phyloP scores from a whole-genome alignment of 2,888 invertebrate species.

The Chalcosyrphus nemorum region DNA sequence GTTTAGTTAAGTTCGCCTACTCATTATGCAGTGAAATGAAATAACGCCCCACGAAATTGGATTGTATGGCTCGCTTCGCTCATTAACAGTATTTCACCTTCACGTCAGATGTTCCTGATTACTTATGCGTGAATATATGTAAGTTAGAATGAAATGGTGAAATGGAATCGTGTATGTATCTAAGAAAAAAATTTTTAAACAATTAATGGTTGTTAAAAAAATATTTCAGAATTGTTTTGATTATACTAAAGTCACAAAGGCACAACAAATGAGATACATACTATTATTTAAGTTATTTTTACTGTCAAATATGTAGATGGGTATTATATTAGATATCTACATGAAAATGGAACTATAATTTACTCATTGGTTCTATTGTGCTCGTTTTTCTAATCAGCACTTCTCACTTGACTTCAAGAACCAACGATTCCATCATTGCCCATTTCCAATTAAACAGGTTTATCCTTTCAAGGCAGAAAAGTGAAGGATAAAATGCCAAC shows the following conservation, averaged over 20 bases:
- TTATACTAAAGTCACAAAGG: not conserved
- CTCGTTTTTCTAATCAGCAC: slow-evolving; percentile 23
- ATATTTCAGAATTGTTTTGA: too few species aligned
- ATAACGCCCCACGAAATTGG: too few species aligned
- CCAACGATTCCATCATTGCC: slow-evolving; percentile 1
- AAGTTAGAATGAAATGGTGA: too few species aligned
- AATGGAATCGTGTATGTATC: too few species aligned
- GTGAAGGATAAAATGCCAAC: slow-evolving; percentile 29
- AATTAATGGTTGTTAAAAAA: too few species aligned
- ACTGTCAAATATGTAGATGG: not conserved
- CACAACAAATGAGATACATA: not conserved
- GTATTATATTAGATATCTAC: not conserved
- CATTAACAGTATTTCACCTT: too few species aligned
- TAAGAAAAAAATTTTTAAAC: too few species aligned
- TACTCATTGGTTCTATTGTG: not conserved
- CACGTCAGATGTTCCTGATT: too few species aligned
- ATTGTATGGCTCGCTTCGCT: too few species aligned
- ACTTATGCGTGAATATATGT: too few species aligned
- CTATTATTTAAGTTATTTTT: not conserved
- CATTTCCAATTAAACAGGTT: slow-evolving; percentile 37
- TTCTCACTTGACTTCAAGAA: slow-evolving; percentile 19
- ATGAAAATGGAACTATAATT: not conserved
- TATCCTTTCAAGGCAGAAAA: slow-evolving; percentile 34
- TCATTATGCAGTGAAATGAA: too few species aligned
- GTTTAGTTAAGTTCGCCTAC: too few species aligned